Evolutionary conservation across 2,888 invertebrate genomes (phyloP).

Genomic region (Flexamia atlantica): DNA sequence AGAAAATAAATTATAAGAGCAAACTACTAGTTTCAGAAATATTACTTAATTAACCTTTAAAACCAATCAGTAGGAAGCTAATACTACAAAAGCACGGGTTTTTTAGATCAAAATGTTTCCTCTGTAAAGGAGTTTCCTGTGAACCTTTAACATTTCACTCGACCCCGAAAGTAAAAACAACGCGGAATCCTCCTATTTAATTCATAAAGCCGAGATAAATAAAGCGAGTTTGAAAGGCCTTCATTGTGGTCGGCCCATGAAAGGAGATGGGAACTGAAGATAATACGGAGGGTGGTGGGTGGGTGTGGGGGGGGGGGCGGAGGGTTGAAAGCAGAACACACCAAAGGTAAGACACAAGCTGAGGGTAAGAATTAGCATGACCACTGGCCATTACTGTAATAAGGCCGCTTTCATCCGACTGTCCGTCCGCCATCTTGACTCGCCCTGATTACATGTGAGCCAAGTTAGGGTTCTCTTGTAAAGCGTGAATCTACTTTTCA

Average conservation of each 20-base stretch:
- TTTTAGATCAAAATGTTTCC: too few species aligned
- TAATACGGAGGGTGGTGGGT: background rate
- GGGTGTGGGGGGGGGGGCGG: background rate
- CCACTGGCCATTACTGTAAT: conserved; percentile 23
- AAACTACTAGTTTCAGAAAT: too few species aligned
- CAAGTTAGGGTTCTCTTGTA: too few species aligned
- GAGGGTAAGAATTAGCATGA: conserved; percentile 33
- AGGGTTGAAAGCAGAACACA: conserved; percentile 18
- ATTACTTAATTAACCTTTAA: too few species aligned
- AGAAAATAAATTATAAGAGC: too few species aligned
- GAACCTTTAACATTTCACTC: background rate
- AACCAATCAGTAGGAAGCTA: too few species aligned
- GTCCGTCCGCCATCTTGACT: conserved; percentile 11
- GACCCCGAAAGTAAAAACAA: conserved; percentile 4
- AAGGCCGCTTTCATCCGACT: conserved; percentile 24
- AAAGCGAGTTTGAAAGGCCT: background rate
- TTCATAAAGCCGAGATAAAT: conserved; percentile 21
- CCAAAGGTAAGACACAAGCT: conserved; percentile 18
- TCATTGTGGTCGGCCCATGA: conserved; percentile 4
- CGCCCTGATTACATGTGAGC: background rate
- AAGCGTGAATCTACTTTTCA: too few species aligned
- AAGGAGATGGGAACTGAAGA: background rate
- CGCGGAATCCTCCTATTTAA: background rate
- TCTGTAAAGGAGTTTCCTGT: too few species aligned
- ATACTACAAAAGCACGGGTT: too few species aligned